Conservation (phyloP, 1,140 invertebrate species). For the Drosophila ironensis region DNA sequence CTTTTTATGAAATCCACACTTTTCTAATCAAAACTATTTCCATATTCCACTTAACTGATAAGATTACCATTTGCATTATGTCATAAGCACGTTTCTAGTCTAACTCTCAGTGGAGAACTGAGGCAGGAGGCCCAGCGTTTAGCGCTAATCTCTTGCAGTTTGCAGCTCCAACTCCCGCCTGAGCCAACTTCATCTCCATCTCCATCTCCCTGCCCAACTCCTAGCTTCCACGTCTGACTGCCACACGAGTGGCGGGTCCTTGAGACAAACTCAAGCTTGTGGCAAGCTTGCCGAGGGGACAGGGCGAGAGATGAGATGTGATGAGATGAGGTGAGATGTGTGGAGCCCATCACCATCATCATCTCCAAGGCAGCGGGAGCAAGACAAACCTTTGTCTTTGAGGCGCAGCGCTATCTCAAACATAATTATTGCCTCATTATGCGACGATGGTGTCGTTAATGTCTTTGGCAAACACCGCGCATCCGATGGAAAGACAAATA, state of each 20-base stretch:
- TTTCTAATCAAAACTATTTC: too few species aligned
- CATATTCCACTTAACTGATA: too few species aligned
- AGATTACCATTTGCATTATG: too few species aligned
- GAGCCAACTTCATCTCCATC: background rate
- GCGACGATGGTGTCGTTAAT: constrained; percentile 61
- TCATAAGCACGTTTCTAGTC: background rate
- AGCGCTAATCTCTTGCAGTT: constrained; percentile 42
- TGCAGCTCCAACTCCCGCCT: background rate
- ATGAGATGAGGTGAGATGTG: background rate
- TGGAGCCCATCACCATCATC: too few species aligned
- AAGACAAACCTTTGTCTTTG: constrained; percentile 47
- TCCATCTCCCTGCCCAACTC: constrained; percentile 1
- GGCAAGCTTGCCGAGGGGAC: background rate
- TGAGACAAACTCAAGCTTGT: constrained; percentile 39
- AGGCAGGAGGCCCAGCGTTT: constrained; percentile 24
- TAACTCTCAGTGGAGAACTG: background rate
- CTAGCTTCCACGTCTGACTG: constrained; percentile 22
- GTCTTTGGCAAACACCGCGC: constrained; percentile 59
- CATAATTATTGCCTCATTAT: constrained; percentile 78
- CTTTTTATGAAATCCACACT: too few species aligned
- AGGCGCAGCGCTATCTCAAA: constrained; percentile 47
- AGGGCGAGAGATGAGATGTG: background rate
- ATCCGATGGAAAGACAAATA: constrained; percentile 49
- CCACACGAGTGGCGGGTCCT: constrained; percentile 42
- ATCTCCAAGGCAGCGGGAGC: background rate